phyloP scores from a whole-genome alignment of 2,113 vertebrate genomes.

The Pelecanus crispus region DNA sequence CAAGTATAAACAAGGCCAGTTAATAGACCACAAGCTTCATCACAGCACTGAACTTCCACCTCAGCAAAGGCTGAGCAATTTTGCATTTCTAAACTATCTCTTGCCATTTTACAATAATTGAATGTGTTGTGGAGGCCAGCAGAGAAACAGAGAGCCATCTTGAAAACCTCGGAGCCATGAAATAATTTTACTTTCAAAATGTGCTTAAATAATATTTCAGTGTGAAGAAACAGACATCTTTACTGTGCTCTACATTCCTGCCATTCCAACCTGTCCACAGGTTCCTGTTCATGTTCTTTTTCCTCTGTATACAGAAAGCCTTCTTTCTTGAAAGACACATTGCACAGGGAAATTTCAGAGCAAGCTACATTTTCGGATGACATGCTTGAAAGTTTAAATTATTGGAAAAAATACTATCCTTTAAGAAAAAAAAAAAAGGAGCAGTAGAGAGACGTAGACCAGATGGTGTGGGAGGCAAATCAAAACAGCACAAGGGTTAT shows the following conservation, averaged over 20 bases:
- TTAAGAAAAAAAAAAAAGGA: background rate
- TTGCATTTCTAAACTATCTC: background rate
- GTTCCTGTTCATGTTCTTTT: conserved; percentile 55
- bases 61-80: background rate
- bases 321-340: conserved; percentile 17
- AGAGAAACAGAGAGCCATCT: background rate
- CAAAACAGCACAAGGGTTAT: conserved; percentile 32
- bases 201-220: conserved; percentile 44
- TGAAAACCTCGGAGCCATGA: background rate
- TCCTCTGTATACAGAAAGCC: background rate
- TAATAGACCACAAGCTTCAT: background rate
- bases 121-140: background rate
- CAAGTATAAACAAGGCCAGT: background rate
- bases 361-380: background rate
- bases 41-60: background rate
- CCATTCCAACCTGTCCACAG: conserved; percentile 56
- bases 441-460: background rate
- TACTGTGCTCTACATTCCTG: conserved; percentile 41
- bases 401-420: conserved; percentile 22
- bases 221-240: conserved; percentile 48
- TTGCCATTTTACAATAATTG: background rate
- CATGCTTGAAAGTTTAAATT: conserved; percentile 6
- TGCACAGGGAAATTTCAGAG: conserved; percentile 11
- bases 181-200: conserved; percentile 25
- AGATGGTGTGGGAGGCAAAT: conserved; percentile 24